Conservation (phyloP, 2,888 invertebrate species). For the Acheta domesticus region DNA sequence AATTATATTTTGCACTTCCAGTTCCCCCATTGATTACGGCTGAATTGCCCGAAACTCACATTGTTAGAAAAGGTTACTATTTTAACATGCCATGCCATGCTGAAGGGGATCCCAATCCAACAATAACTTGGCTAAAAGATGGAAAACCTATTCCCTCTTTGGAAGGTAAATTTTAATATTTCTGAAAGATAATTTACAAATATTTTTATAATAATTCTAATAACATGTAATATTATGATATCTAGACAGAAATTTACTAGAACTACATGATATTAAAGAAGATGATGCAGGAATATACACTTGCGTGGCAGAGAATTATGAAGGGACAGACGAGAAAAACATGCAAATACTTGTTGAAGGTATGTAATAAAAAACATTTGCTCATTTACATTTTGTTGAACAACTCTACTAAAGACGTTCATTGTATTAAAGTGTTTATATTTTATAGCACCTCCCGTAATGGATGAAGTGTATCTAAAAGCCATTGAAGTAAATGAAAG, state of each 20-base stretch:
- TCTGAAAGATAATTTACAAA: no score
- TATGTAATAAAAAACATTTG: slow-evolving; percentile 34
- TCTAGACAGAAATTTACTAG: background rate
- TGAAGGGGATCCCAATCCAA: background rate
- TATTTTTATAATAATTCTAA: background rate
- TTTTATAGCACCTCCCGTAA: slow-evolving; percentile 39
- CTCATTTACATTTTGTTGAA: background rate
- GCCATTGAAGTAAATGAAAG: slow-evolving; percentile 39
- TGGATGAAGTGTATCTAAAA: slow-evolving; percentile 29
- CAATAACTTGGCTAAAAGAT: background rate
- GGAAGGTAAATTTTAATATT: no score
- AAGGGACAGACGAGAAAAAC: slow-evolving; percentile 48
- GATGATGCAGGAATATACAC: slow-evolving; percentile 51
- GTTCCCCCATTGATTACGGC: background rate
- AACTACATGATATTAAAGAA: background rate
- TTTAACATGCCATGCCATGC: background rate
- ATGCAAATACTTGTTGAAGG: slow-evolving; percentile 42
- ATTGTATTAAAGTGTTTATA: background rate
- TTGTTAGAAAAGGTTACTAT: background rate
- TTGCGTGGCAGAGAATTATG: slow-evolving; percentile 55
- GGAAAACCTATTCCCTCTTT: background rate
- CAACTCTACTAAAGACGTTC: background rate
- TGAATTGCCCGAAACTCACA: background rate
- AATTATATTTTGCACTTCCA: background rate
- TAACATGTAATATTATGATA: background rate